Conservation (phyloP, 2,797 vertebrate species). For the Meda fulgida region DNA sequence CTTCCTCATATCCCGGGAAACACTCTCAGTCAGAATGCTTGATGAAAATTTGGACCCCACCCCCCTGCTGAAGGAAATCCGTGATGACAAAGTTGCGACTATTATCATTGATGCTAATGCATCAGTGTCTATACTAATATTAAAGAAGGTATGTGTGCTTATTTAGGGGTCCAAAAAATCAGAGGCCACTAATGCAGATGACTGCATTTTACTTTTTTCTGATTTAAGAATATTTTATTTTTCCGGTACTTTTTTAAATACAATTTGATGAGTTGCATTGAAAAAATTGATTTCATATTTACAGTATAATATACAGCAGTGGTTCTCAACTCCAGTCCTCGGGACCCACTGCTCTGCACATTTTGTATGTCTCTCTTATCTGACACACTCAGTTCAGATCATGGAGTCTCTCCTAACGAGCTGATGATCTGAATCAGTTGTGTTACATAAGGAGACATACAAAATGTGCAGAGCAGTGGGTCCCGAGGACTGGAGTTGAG, state of each 20-base stretch:
- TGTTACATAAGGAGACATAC: no score
- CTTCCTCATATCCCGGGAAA: slow-evolving; percentile 92
- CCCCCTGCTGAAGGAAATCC: slow-evolving; percentile 90
- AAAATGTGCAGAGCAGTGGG: no score
- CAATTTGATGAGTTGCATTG: background rate
- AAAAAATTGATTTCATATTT: no score
- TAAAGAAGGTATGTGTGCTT: slow-evolving; percentile 76
- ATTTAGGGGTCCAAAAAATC: background rate
- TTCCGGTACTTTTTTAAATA: background rate
- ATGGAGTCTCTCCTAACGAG: no score
- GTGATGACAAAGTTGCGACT: slow-evolving; percentile 92
- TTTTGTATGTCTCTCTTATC: no score
- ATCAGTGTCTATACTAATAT: slow-evolving; percentile 82
- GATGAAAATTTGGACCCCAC: slow-evolving; percentile 89
- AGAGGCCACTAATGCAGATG: background rate
- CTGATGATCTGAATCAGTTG: no score
- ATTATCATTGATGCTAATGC: slow-evolving; percentile 93
- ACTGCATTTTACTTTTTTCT: background rate
- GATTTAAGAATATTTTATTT: background rate
- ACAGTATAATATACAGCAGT: background rate
- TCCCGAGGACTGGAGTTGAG: no score
- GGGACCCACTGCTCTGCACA: no score
- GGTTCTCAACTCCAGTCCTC: no score
- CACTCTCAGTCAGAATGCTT: slow-evolving; percentile 89
- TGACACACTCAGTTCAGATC: no score